Evolutionary conservation across 1,140 invertebrate species (phyloP).

Genomic region (Mylabris phalerata): DNA sequence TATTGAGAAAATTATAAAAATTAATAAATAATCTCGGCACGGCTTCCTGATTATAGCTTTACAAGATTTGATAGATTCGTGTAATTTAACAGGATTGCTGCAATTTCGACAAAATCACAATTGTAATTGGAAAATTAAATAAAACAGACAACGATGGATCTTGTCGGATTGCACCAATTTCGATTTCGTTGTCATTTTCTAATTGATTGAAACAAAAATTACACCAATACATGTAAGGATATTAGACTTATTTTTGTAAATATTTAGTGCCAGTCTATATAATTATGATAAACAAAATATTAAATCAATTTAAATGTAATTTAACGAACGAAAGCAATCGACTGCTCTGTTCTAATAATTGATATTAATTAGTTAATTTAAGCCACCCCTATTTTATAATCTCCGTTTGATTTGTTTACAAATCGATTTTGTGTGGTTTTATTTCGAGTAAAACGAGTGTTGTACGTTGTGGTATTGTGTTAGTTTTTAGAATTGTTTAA

Average conservation of each 20-base stretch:
- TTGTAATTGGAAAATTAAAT: too few relatives aligned
- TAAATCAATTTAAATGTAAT: conserved; percentile 23
- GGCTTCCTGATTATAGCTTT: conserved; percentile 38
- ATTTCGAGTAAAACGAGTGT: conserved; percentile 13
- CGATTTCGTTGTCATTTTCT: too few relatives aligned
- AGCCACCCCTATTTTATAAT: too few relatives aligned
- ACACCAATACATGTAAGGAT: conserved; percentile 25
- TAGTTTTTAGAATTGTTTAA: conserved; percentile 33
- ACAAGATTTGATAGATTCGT: conserved; percentile 15
- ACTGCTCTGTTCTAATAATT: conserved; percentile 15
- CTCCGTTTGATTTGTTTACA: too few relatives aligned
- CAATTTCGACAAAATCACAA: too few relatives aligned
- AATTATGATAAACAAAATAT: neutral
- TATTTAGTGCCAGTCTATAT: conserved; percentile 38
- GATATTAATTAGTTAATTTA: too few relatives aligned
- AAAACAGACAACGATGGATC: too few relatives aligned
- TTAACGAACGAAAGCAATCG: conserved; percentile 6
- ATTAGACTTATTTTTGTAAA: conserved; percentile 43
- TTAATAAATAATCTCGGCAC: conserved; percentile 21
- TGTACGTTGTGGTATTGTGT: conserved; percentile 33
- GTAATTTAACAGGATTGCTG: too few relatives aligned
- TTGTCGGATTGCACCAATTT: too few relatives aligned
- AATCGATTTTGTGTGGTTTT: too few relatives aligned
- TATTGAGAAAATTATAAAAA: conserved; percentile 18
- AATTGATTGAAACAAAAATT: conserved; percentile 6